A percentile compares a stretch with the other conserved stretches of the same genome.
phyloP scores from a whole-genome alignment of 2,113 vertebrate genomes.

The Ictalurus furcatus region DNA sequence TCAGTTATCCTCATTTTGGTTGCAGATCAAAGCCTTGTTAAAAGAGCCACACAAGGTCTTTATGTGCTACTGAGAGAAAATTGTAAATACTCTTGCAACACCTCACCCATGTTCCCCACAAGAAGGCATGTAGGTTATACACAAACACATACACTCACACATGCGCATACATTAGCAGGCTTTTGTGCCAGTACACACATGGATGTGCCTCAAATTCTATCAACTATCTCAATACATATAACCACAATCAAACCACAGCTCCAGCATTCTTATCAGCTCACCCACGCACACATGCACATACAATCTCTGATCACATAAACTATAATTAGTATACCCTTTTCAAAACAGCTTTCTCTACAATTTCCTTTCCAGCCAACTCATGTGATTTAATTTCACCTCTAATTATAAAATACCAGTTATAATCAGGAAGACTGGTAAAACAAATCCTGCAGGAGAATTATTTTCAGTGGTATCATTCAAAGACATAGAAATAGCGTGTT shows the following conservation, averaged over 20 bases:
- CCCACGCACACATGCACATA: not conserved
- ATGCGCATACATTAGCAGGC: not conserved
- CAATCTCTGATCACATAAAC: not conserved
- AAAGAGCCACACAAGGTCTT: slow-evolving; percentile 62
- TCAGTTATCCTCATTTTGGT: slow-evolving; percentile 54
- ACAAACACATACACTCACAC: not conserved
- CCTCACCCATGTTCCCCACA: slow-evolving; percentile 57
- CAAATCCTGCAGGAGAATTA: not conserved
- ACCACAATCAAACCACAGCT: slow-evolving; percentile 9
- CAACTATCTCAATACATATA: slow-evolving; percentile 25
- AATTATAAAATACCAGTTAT: not conserved
- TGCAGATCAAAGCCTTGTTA: slow-evolving; percentile 69
- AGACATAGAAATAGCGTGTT: not conserved
- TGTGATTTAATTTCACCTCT: not conserved
- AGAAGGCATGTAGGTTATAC: not conserved
- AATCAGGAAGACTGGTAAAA: not conserved
- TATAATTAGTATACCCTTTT: not conserved
- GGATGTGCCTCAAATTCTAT: slow-evolving; percentile 44
- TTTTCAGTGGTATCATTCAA: not conserved
- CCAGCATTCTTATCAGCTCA: slow-evolving; percentile 28
- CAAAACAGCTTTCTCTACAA: not conserved
- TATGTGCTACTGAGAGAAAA: slow-evolving; percentile 51
- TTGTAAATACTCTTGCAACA: slow-evolving; percentile 61
- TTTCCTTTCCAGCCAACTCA: not conserved
- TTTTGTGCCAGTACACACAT: slow-evolving; percentile 57